phyloP scores from a whole-genome alignment of 2,113 vertebrate genomes.

The Sphaerodactylus townsendi region DNA sequence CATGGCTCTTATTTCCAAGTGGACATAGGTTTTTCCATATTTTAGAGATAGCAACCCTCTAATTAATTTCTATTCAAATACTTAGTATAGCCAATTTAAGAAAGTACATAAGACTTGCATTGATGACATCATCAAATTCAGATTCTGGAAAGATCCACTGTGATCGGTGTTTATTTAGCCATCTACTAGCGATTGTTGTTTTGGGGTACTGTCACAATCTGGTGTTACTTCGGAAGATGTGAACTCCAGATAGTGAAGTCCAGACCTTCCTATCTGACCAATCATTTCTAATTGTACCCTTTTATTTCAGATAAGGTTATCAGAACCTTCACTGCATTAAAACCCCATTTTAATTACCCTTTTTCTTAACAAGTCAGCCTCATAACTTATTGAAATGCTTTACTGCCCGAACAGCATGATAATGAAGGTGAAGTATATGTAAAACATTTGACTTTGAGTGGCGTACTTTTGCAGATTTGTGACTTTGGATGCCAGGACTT shows the following conservation, averaged over 20 bases:
- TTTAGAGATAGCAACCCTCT: not conserved
- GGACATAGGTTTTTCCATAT: not conserved
- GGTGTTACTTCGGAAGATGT: not conserved
- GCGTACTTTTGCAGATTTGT: conserved; percentile 63
- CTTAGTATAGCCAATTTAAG: not conserved
- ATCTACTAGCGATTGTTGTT: not conserved
- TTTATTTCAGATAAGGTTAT: conserved; percentile 67
- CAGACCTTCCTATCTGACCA: conserved; percentile 12
- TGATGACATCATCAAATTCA: not conserved
- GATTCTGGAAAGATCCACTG: not conserved
- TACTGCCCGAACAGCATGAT: conserved; percentile 69
- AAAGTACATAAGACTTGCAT: not conserved
- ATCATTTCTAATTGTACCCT: conserved; percentile 54
- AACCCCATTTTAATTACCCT: conserved; percentile 71
- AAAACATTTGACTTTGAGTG: conserved; percentile 68
- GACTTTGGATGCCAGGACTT: conserved; percentile 64
- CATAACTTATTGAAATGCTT: conserved; percentile 72
- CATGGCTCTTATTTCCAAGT: not conserved
- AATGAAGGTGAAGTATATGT: conserved; percentile 72
- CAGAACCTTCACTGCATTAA: conserved; percentile 62
- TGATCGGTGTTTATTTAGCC: not conserved
- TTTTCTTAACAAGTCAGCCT: conserved; percentile 69
- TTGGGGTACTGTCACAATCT: conserved; percentile 5
- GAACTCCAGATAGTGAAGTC: not conserved
- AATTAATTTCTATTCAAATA: too few species aligned